Conservation (phyloP, 2,888 invertebrate species). For the Odontocolon sp. region DNA sequence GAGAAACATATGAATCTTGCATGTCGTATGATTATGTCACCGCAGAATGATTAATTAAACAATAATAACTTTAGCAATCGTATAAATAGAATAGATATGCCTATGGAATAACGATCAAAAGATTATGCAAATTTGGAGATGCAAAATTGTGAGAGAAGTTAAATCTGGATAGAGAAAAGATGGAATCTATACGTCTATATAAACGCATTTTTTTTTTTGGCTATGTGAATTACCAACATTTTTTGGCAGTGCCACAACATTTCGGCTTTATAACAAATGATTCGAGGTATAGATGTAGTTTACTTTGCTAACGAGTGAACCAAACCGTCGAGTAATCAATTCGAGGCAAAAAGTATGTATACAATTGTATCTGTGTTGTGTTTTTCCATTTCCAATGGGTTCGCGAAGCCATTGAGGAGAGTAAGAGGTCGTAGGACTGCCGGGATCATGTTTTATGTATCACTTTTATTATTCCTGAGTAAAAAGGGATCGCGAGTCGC, state of each 20-base stretch:
- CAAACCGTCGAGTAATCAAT: constrained; percentile 3
- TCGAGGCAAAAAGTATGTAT: constrained; percentile 6
- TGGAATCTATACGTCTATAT: no score
- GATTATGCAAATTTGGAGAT: not conserved
- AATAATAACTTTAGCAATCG: not conserved
- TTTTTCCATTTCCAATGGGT: constrained; percentile 21
- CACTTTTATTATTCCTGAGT: constrained; percentile 45
- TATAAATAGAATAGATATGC: not conserved
- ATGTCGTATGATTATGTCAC: constrained; percentile 11
- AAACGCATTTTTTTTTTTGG: no score
- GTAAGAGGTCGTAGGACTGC: constrained; percentile 24
- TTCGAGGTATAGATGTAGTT: not conserved
- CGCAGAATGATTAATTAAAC: constrained; percentile 27
- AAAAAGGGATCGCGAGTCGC: constrained; percentile 27
- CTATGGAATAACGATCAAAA: not conserved
- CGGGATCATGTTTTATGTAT: constrained; percentile 44
- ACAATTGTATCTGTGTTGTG: not conserved
- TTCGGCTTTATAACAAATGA: no score
- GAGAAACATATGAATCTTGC: not conserved
- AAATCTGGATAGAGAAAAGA: not conserved
- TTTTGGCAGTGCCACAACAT: no score
- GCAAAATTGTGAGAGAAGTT: not conserved
- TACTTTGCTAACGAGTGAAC: constrained; percentile 27
- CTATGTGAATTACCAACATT: no score
- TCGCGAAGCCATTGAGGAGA: not conserved